phyloP scores from a whole-genome alignment of 2,113 vertebrate species.

The Pseudorhombus dupliciocellatus region DNA sequence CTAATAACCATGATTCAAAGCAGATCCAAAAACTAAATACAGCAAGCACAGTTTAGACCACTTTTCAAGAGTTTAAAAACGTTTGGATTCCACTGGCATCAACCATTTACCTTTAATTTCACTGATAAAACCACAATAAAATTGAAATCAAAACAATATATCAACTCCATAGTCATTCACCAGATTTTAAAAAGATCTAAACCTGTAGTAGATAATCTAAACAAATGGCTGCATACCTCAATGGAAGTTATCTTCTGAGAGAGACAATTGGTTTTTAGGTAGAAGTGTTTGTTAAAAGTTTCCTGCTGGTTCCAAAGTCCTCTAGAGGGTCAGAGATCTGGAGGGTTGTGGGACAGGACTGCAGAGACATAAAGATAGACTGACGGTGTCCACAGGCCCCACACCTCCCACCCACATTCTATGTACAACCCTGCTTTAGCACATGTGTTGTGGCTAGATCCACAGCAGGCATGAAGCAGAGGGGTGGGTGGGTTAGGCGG shows the following conservation, averaged over 20 bases:
- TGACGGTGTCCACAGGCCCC: conserved; percentile 15
- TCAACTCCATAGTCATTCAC: neutral
- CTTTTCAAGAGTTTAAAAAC: neutral
- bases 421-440: conserved; percentile 40
- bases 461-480: conserved; percentile 26
- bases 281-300: neutral
- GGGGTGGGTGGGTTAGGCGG: conserved; percentile 8
- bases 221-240: conserved; percentile 48
- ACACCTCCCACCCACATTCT: conserved; percentile 48
- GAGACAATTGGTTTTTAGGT: neutral
- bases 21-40: neutral
- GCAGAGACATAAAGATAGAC: conserved; percentile 58
- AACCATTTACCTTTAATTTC: neutral
- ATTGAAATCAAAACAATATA: neutral
- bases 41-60: neutral
- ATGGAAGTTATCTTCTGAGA: conserved; percentile 12
- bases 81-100: neutral
- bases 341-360: conserved; percentile 51
- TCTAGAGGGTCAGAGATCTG: conserved; percentile 56
- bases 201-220: neutral
- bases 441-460: conserved; percentile 52
- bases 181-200: neutral
- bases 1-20: neutral
- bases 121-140: neutral
- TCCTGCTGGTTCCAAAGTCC: conserved; percentile 18